Evolutionary conservation across 2,797 vertebrate genomes (phyloP), one percentile per base, ranked within the genome.

Genomic region (Lagorchestes hirsutus): DNA sequence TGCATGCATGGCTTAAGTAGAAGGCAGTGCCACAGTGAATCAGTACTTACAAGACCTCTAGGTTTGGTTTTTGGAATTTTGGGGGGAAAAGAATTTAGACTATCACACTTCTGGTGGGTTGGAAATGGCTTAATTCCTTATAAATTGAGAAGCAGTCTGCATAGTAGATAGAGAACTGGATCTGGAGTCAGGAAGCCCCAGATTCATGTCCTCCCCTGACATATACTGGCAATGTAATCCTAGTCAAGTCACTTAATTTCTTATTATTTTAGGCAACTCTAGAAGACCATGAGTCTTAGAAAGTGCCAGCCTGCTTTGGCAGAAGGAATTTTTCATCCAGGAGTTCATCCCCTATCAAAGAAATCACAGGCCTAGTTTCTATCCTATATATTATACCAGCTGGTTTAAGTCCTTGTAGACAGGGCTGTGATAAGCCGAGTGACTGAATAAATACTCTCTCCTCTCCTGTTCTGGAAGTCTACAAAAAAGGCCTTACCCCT

Each of bases 101-200:
- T 40, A 10, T 96, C 91, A 93, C 87, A 90, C 55, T n/a, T 54
- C 96, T 54, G 46, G 46, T 54, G 55, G n/a, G 31, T 50, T 92
- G 95, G 93, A 95, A 87, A 91, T 95, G 91, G 67, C 54, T 54
- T 40, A 29, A 6, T 50, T 22, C 8, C 74, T 46, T 82, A 46
- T n/a, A 22, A 40, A 74, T 9, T 40, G n/a, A 40, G 1, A 74
- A n/a, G 34, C 2, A 74, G n/a, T 22, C 10, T 22, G 14, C 18
- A 40, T 46, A 40, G 40, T 82, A 22, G n/a, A 46, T 10, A 46
- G 74, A 24, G 0, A 82, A 82, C 6, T 46, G 74, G 74, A 46
- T 13, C 0, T 46, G 9, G 74, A 82, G 40, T 82, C 40, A 82
- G 22, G 40, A 82, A 46, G 74, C 16, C n/a, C n/a, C 16, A 46